These are phyloP conservation scores for Pteria penguin DNA, from an alignment of 2,888 invertebrate genomes.

Conservation along the genomic window DNA sequence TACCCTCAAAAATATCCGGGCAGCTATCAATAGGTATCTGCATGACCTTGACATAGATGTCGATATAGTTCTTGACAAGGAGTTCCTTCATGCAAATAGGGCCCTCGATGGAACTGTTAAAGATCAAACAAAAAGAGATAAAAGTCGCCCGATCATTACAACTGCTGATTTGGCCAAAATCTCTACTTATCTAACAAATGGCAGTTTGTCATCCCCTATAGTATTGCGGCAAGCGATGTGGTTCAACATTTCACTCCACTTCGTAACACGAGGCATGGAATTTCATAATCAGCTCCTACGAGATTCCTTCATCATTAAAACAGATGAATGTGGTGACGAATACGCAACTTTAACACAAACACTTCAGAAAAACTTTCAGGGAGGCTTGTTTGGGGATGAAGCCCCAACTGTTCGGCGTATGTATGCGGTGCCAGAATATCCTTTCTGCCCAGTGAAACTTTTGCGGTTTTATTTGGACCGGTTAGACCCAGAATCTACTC, in stretches of 20 bases:
- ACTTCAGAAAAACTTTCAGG: slow-evolving; percentile 14
- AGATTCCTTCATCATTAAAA: background rate
- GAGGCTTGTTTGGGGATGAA: slow-evolving; percentile 18
- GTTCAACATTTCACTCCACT: slow-evolving; percentile 19
- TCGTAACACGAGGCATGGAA: slow-evolving; percentile 30
- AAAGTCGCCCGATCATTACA: no score
- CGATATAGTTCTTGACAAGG: no score
- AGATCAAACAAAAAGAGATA: no score
- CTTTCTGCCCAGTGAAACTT: slow-evolving; percentile 21
- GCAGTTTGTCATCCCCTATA: no score
- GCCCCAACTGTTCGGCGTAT: slow-evolving; percentile 25
- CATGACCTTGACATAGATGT: no score
- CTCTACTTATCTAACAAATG: no score
- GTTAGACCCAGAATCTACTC: background rate
- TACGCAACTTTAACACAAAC: slow-evolving; percentile 16
- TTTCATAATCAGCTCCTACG: slow-evolving; percentile 25
- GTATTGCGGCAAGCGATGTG: slow-evolving; percentile 20
- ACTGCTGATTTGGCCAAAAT: no score
- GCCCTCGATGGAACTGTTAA: no score
- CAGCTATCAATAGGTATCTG: no score
- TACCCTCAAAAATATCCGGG: no score
- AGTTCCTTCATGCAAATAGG: no score
- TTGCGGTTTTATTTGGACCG: slow-evolving; percentile 7
- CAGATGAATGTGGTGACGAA: slow-evolving; percentile 13
- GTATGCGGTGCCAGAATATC: slow-evolving; percentile 1